Conservation (phyloP, 2,113 vertebrate species). For the Gopherus evgoodei region DNA sequence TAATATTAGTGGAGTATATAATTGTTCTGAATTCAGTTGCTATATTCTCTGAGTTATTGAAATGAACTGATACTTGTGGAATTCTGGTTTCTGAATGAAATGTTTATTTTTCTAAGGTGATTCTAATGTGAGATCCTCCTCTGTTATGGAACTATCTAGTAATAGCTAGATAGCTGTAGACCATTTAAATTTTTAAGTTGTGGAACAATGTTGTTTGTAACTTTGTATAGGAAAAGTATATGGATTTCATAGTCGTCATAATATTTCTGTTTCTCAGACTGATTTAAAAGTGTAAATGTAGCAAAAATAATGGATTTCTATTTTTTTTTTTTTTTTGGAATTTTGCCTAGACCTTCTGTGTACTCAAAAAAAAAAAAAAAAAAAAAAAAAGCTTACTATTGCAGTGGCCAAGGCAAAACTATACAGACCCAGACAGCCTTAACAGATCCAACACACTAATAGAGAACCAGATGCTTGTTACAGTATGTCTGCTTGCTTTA, state of each 20-base stretch:
- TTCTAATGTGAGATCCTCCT: neutral
- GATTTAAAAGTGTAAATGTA: neutral
- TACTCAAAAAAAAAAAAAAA: neutral
- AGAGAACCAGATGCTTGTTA: neutral
- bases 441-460: fast-evolving
- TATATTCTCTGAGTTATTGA: neutral
- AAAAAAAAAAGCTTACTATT: neutral
- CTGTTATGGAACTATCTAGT: neutral
- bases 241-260: neutral
- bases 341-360: neutral
- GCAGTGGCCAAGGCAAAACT: neutral
- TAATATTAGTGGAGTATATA: neutral
- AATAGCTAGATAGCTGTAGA: neutral
- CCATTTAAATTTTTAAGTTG: neutral
- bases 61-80: neutral
- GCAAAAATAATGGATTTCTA: neutral
- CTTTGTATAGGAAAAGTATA: neutral
- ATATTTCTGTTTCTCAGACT: neutral
- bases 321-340: neutral
- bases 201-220: neutral
- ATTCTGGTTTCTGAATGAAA: neutral
- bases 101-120: neutral
- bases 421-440: neutral
- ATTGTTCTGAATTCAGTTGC: neutral
- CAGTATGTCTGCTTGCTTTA: neutral